Percentiles rank a stretch among this genome's conserved stretches.
Conservation (phyloP, 2,888 invertebrate genomes). For the Pilophorus perplexus region DNA sequence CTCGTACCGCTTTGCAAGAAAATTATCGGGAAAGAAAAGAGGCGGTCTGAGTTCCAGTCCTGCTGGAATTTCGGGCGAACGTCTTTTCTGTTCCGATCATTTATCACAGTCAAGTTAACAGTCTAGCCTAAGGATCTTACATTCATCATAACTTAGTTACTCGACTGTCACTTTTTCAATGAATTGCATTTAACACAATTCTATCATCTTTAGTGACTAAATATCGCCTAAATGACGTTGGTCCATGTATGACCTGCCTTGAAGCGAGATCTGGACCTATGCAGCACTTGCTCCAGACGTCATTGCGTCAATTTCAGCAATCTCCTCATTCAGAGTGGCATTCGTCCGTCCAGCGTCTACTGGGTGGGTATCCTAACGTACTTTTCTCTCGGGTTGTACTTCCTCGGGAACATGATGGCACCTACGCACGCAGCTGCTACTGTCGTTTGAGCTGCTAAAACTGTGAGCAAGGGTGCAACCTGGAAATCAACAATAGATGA, state of each 20-base stretch:
- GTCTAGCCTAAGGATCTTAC: too few species aligned
- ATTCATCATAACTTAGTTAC: too few species aligned
- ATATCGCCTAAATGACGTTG: too few species aligned
- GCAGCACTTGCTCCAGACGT: too few species aligned
- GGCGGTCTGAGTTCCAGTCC: not conserved
- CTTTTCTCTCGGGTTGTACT: constrained; percentile 22
- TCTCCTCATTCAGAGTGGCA: not conserved
- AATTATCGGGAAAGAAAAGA: not conserved
- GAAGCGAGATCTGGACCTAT: too few species aligned
- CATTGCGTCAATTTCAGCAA: too few species aligned
- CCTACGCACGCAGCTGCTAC: constrained; percentile 33
- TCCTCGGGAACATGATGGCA: constrained; percentile 24
- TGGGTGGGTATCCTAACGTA: constrained; percentile 29
- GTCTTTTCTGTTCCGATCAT: not conserved
- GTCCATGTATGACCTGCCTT: too few species aligned
- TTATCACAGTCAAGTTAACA: not conserved
- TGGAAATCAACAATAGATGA: constrained; percentile 14
- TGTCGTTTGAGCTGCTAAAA: constrained; percentile 31
- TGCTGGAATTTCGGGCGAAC: not conserved
- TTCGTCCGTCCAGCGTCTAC: not conserved
- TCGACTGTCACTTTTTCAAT: too few species aligned
- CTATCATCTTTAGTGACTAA: not conserved
- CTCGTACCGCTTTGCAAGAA: too few species aligned
- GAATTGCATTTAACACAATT: too few species aligned
- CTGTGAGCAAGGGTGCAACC: constrained; percentile 31